These are phyloP conservation scores for Peromyscus eremicus DNA, from an alignment of 2,797 vertebrate species.

Conservation along the genomic window DNA sequence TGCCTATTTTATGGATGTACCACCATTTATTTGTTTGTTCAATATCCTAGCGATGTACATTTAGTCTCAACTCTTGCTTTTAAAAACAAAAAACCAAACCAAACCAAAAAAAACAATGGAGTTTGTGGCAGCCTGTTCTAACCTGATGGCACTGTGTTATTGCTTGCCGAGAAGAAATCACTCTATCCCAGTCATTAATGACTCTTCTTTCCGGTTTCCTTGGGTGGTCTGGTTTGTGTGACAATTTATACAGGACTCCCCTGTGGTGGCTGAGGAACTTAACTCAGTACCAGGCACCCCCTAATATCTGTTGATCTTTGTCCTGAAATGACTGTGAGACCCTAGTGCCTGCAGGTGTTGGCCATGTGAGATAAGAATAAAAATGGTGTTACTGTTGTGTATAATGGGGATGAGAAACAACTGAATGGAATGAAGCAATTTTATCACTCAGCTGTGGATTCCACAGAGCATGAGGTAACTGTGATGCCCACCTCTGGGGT, in stretches of 20 bases:
- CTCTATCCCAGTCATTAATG: not conserved
- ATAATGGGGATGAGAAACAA: not conserved
- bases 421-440: not conserved
- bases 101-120: not conserved
- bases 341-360: not conserved
- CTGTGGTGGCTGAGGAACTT: not conserved
- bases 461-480: not conserved
- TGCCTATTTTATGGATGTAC: not conserved
- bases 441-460: not conserved
- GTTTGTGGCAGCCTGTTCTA: not conserved
- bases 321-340: not conserved
- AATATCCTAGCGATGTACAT: not conserved
- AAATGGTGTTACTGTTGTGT: not conserved
- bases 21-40: slow-evolving; percentile 35
- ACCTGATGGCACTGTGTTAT: not conserved
- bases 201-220: not conserved
- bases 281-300: not conserved
- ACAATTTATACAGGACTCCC: not conserved
- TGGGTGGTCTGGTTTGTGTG: not conserved
- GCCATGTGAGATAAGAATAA: not conserved
- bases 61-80: not conserved
- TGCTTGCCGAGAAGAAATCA: not conserved
- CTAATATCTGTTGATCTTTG: not conserved
- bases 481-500: too few relatives aligned
- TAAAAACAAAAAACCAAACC: not conserved